A percentile compares a stretch with the other conserved stretches of the same genome.
These are phyloP conservation scores for Stomatorhinus walkeri DNA, from an alignment of 2,797 vertebrate species.

Conservation along the genomic window DNA sequence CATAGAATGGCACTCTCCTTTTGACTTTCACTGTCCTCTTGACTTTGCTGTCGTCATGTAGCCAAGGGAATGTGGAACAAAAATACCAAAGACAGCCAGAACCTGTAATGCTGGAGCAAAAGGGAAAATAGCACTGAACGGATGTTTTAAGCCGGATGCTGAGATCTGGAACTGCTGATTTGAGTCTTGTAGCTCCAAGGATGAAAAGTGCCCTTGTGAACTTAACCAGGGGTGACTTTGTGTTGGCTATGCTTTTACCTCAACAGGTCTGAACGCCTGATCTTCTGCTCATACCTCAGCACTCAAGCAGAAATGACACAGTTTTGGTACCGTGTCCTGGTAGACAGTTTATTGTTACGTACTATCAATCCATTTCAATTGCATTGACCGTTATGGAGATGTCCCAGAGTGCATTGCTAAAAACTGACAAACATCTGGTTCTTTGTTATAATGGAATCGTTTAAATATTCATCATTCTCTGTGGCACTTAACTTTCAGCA, in stretches of 20 bases:
- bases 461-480: conserved; percentile 4
- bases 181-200: neutral
- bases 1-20: neutral
- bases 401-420: neutral
- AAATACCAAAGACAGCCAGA: neutral
- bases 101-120: neutral
- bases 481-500: neutral
- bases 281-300: neutral
- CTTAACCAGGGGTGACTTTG: neutral
- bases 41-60: neutral
- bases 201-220: neutral
- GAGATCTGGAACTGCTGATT: neutral
- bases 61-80: neutral
- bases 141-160: neutral
- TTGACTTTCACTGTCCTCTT: conserved; percentile 5
- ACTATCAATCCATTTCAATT: neutral
- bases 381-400: neutral
- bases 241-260: neutral
- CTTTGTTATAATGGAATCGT: neutral
- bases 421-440: neutral
- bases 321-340: neutral
- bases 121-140: neutral
- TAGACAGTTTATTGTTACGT: neutral
- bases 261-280: neutral
- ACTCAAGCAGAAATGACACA: neutral